Base-by-base conservation (phyloP, 1,140 invertebrate species). In the Zaprionus kolodkinae region DNA sequence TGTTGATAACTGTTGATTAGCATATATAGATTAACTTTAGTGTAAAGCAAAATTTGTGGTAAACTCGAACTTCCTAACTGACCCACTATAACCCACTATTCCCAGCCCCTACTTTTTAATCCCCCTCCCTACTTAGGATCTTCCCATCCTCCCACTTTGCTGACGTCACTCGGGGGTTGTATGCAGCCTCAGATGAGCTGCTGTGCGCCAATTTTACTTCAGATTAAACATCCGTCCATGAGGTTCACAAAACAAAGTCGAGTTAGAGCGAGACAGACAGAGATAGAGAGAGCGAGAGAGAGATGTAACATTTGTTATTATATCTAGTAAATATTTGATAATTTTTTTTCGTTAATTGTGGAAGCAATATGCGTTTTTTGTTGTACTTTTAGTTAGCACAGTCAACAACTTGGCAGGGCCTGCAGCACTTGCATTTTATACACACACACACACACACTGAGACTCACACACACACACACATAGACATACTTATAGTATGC, bases 171-270 rank as follows among this genome's bases (percentile, higher is more conserved):
- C 80, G 81, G 85, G 74, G 85, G 74, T 84, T 89, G 84, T 89
- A 88, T 84, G 84, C 85, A 89, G 84, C 78, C 81, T 72, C 63
- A 76, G 60, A 48, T 76, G 57, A 79, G 77, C 78, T 70, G 76
- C 85, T 88, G 85, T 85, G 85, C 85, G 81, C 85, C 68, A 85
- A 78, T 80, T 89, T 88, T 81, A 89, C 85, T 89, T 89, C 86
- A 89, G 78, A 89, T 85, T 90, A 35, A 86, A 90, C 86, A 89
- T 89, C 85, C 85, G 85, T 89, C 85, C 85, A 89, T 90, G 86
- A 89, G 83, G 85, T 89, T 89, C 85, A 89, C 85, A 89, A 88
- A 66, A 35, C n/a, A 52, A 36, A 45, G n/a, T 45, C 40, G 40
- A 45, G 40, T 45, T 17, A 15, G 40, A 45, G n/a, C n/a, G 40